Conservation (phyloP, 2,797 vertebrate species). For the Scarus forsteni region DNA sequence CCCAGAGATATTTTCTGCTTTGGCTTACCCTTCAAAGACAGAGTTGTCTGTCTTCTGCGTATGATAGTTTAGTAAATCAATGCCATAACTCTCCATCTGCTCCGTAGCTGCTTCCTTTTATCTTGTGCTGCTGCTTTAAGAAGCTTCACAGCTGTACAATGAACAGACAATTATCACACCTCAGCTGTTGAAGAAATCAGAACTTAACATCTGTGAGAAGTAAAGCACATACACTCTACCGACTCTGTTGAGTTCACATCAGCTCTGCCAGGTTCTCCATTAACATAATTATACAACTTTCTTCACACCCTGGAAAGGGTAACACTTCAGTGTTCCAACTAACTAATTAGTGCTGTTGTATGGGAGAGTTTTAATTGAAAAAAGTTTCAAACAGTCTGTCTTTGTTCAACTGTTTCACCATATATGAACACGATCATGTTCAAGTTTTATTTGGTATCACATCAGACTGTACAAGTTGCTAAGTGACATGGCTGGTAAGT, state of each 20-base stretch:
- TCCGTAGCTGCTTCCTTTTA: slow-evolving; percentile 4
- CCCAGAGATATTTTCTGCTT: not conserved
- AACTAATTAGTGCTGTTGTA: too few species aligned
- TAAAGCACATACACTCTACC: not conserved
- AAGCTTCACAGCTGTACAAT: not conserved
- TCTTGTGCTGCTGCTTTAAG: not conserved
- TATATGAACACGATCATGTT: not conserved
- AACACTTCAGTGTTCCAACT: too few species aligned
- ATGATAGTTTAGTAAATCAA: not conserved
- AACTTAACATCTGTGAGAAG: slow-evolving; percentile 3
- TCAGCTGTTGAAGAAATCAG: not conserved
- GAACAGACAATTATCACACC: slow-evolving; percentile 9
- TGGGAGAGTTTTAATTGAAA: too few species aligned
- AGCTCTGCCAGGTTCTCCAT: not conserved
- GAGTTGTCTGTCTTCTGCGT: not conserved
- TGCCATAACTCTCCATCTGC: not conserved
- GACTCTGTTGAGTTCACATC: not conserved
- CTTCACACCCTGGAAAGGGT: too few species aligned
- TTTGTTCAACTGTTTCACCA: not conserved
- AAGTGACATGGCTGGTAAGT: not conserved
- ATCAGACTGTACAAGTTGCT: not conserved
- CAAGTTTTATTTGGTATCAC: not conserved
- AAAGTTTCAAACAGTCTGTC: too few species aligned
- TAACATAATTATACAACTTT: too few species aligned
- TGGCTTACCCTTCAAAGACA: not conserved